These are phyloP conservation scores for Hafferia zeledoni DNA, from an alignment of 2,797 vertebrate species.

Conservation along the genomic window DNA sequence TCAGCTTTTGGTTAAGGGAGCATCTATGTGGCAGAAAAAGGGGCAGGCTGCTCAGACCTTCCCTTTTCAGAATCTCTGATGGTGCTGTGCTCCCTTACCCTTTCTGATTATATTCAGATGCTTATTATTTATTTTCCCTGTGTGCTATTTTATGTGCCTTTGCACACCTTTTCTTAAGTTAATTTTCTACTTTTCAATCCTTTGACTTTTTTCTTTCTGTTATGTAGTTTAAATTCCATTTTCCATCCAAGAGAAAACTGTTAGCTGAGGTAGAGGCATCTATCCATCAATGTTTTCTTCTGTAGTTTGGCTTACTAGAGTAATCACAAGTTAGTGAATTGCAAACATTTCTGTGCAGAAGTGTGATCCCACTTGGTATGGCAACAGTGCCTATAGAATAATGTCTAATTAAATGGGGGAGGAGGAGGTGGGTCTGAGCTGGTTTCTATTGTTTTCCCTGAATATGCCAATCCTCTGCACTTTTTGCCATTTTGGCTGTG, in stretches of 20 bases:
- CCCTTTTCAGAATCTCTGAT: neutral
- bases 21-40: neutral
- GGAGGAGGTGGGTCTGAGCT: neutral
- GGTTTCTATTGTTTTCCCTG: neutral
- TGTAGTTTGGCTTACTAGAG: neutral
- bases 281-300: neutral
- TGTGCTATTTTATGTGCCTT: neutral
- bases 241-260: neutral
- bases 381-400: neutral
- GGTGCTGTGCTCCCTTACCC: neutral
- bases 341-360: neutral
- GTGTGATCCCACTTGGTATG: neutral
- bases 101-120: neutral
- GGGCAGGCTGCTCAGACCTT: neutral
- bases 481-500: neutral
- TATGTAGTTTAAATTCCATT: neutral
- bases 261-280: neutral
- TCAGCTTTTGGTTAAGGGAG: neutral
- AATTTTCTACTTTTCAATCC: neutral
- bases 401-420: neutral
- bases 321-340: neutral
- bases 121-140: neutral
- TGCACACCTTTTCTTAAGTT: rapidly evolving
- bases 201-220: neutral
- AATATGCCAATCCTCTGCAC: neutral